Percentiles rank a stretch among this genome's conserved stretches.
These are phyloP conservation scores for Troides helena DNA, from an alignment of 2,888 invertebrate species.

Conservation along the genomic window DNA sequence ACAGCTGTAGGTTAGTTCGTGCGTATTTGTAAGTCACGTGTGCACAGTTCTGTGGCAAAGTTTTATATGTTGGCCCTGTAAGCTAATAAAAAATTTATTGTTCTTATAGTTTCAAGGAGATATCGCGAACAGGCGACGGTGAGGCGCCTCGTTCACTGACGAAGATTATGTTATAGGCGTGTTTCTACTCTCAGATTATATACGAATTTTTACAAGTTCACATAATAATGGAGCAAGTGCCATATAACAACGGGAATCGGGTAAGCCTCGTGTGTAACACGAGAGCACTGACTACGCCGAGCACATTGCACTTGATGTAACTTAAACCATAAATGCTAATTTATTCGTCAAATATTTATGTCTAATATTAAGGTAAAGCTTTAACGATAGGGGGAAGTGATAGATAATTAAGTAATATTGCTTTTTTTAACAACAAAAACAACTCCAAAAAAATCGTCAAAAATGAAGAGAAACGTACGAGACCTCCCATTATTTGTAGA, in stretches of 20 bases:
- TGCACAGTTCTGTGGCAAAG: slow-evolving; percentile 54
- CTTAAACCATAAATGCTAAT: neutral
- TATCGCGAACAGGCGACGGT: slow-evolving; percentile 62
- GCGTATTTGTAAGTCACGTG: slow-evolving; percentile 39
- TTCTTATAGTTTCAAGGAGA: slow-evolving; percentile 77
- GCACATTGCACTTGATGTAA: slow-evolving; percentile 41
- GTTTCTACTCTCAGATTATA: slow-evolving; percentile 54
- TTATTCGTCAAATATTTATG: neutral
- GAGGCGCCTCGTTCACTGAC: slow-evolving; percentile 43
- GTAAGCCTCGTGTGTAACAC: slow-evolving; percentile 63
- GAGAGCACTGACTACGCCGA: slow-evolving; percentile 46
- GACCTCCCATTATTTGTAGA: too few species aligned
- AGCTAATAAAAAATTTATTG: slow-evolving; percentile 63
- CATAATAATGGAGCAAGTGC: slow-evolving; percentile 58
- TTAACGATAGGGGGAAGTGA: too few species aligned
- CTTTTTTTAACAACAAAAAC: too few species aligned
- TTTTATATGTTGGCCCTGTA: slow-evolving; percentile 46
- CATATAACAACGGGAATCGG: slow-evolving; percentile 59
- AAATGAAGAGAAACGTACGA: too few species aligned
- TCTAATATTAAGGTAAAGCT: too few species aligned
- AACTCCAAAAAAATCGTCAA: too few species aligned
- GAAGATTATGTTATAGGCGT: slow-evolving; percentile 68
- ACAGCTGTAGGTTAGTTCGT: slow-evolving; percentile 3
- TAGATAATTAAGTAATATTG: too few species aligned
- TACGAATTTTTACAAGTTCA: slow-evolving; percentile 46